These are phyloP conservation scores for Villa cingulata DNA, from an alignment of 2,888 invertebrate species.

Conservation along the genomic window DNA sequence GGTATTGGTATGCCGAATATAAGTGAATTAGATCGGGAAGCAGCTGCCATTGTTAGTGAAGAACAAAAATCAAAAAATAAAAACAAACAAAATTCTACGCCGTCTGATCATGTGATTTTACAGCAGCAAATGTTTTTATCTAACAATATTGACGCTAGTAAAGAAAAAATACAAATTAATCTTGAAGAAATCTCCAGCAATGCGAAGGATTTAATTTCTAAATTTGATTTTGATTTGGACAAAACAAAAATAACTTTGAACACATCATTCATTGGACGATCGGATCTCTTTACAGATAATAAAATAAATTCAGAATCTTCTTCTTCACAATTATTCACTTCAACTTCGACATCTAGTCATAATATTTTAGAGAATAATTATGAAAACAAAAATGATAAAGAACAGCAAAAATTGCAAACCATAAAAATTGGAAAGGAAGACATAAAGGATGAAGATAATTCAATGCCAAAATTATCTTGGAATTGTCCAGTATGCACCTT, in stretches of 20 bases:
- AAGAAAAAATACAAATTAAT: not conserved
- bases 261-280: conserved; percentile 12
- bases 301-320: not conserved
- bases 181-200: conserved; percentile 24
- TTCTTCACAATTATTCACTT: no score
- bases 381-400: not conserved
- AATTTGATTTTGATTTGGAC: conserved; percentile 38
- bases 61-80: conserved; percentile 19
- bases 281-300: conserved; percentile 1
- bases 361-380: not conserved
- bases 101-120: conserved; percentile 12
- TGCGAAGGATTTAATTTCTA: conserved; percentile 44
- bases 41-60: conserved; percentile 45
- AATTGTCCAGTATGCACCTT: conserved; percentile 46
- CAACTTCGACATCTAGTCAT: no score
- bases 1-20: conserved; percentile 55
- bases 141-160: not conserved
- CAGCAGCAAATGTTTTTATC: conserved; percentile 12
- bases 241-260: conserved; percentile 10
- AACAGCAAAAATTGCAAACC: not conserved
- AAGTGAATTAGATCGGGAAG: conserved; percentile 66
- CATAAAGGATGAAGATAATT: not conserved
- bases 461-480: conserved; percentile 32
- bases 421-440: not conserved
- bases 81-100: conserved; percentile 24